Base-by-base conservation (phyloP, 2,888 invertebrate genomes). In the Epinotia bilunana region DNA sequence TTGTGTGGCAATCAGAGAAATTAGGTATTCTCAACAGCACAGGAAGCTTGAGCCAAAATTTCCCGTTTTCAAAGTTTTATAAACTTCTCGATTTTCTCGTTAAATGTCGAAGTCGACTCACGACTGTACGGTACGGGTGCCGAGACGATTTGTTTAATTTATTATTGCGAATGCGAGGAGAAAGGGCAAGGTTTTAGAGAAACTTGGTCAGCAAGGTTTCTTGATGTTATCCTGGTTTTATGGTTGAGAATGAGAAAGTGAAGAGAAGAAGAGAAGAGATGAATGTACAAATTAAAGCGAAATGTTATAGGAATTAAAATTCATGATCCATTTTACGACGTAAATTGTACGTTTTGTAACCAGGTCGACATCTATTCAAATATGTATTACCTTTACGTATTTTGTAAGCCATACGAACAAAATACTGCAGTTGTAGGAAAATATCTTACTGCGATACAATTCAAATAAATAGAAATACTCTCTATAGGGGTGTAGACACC, bases 351-450 rank as follows among this genome's bases (percentile, higher is more conserved):
- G 65, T 65, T 62, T 46, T n/a, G 53, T n/a, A 55, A 28, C n/a
- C 33, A 67, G 33, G 3, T 5, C 18, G n/a, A 62, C 33, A 39
- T 43, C 28, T 57, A n/a, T 60, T 63, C 39, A 71, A 65, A 65
- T n/a, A 55, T n/a, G n/a, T n/a, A n/a, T n/a, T n/a, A n/a, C n/a
- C n/a, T n/a, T 33, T 11, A 55, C 18, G 0, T 49, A n/a, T n/a
- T n/a, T n/a, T n/a, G n/a, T n/a, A n/a, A n/a, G 49, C 33, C 33
- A 33, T 6, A 33, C 33, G 33, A 33, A n/a, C n/a, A n/a, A n/a
- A n/a, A n/a, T n/a, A 33, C 33, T 33, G 6, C 33, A 33, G 33
- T 33, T 33, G 33, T 6, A 6, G 6, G 33, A 33, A 33, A 33
- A 33, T 7, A 5, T 33, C 33, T 6, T 33, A 6, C 33, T 33